Base-by-base conservation (phyloP, 92 coral and sea anemone species). In the Porites divaricata region DNA sequence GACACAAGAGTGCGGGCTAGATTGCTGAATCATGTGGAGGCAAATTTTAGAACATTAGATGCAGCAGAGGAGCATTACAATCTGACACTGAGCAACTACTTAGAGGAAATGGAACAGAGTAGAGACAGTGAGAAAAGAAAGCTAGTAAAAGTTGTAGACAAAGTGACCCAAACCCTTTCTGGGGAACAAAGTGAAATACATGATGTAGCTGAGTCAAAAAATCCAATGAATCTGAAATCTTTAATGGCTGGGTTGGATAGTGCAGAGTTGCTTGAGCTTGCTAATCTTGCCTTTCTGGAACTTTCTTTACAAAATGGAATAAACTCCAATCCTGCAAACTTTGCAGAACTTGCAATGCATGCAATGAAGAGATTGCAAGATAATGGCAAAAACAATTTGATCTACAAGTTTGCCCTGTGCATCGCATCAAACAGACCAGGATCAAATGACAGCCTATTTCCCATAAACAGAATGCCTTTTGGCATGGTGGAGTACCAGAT, bases 401-500 rank as follows among this genome's bases (percentile, higher is more conserved):
- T 26, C 35, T 26, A 26, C 35, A 26, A 26, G 35, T 26, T 26
- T 26, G 35, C 35, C 35, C 35, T 26, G 35, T 26, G 35, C 35
- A 26, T 26, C 35, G 1, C 35, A 26, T 26, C 35, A 26, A 26
- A 26, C 35, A 26, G 35, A 26, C 35, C 35, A 26, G 35, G 35
- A 26, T 26, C 35, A 26, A 26, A 26, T 26, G 35, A 26, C 35
- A 26, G 35, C 35, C 35, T 26, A 26, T 26, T 26, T 26, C 35
- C 35, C 35, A 26, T 26, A 26, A 26, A 26, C 35, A 26, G 35
- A 26, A 79, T 86, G 90, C 90, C 90, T 62, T 86, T 86, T 72
- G 86, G 90, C n/a, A 12, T 86, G 83, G 74, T 79, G 26, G 74
- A 79, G 20, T 84, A 86, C 28, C 66, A 86, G 45, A 35, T 35